phyloP scores from a whole-genome alignment of 2,888 invertebrate species.

The Oscheius myriophilus region DNA sequence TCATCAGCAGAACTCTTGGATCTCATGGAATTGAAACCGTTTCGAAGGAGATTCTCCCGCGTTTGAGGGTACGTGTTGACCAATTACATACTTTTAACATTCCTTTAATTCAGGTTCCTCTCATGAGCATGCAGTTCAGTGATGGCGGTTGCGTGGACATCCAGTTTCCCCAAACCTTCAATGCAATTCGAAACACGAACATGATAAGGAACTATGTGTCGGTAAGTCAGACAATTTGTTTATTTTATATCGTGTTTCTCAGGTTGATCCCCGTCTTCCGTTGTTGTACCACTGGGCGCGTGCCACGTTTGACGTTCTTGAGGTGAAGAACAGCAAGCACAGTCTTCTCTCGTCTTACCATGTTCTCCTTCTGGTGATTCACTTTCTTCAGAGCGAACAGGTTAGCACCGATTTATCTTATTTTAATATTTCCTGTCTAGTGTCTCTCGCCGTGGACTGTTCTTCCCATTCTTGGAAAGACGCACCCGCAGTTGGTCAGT shows the following conservation, averaged over 20 bases:
- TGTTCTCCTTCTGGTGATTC: slow-evolving; percentile 55
- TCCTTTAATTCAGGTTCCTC: slow-evolving; percentile 41
- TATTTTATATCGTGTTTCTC: slow-evolving; percentile 26
- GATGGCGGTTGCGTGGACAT: slow-evolving; percentile 55
- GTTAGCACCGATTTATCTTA: too few relatives aligned
- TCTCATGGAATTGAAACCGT: background rate
- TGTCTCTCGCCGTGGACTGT: slow-evolving; percentile 55
- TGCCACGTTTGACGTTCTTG: slow-evolving; percentile 41
- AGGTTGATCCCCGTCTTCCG: slow-evolving; percentile 56
- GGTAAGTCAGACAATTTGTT: slow-evolving; percentile 27
- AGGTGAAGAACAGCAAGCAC: slow-evolving; percentile 53
- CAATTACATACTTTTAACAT: background rate
- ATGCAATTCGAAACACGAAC: slow-evolving; percentile 56
- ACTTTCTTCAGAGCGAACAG: slow-evolving; percentile 62
- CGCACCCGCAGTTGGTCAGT: slow-evolving; percentile 47
- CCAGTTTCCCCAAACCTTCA: slow-evolving; percentile 51
- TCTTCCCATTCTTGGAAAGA: slow-evolving; percentile 58
- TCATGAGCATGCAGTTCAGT: slow-evolving; percentile 43
- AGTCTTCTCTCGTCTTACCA: slow-evolving; percentile 65
- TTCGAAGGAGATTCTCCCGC: background rate
- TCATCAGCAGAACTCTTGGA: background rate
- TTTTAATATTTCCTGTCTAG: slow-evolving; percentile 12
- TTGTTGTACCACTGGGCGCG: slow-evolving; percentile 54
- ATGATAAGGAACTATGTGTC: slow-evolving; percentile 49
- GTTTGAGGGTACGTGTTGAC: background rate